Evolutionary conservation across 2,113 vertebrate species (phyloP), one percentile per base, ranked within the genome.

Genomic region (Coptodon bakossiorum): DNA sequence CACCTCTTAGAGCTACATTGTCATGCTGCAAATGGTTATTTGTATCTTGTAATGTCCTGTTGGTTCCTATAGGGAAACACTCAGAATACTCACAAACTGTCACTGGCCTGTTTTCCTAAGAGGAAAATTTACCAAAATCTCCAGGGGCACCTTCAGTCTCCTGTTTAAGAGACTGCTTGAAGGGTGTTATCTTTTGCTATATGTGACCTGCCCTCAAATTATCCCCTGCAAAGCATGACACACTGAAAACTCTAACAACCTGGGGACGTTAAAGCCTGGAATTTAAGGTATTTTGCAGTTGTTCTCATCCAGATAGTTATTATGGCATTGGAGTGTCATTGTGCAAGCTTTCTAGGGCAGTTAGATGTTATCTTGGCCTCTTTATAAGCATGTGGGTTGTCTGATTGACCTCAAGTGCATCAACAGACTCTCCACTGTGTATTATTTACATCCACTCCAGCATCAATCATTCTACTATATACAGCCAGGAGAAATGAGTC

Each of bases 341-440:
- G 31, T 63, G 85, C 86, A 52, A 85, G 82, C 27, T 86, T 92
- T 90, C 94, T 94, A 95, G 93, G 94, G 83, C 87, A 85, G 80
- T 54, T 57, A 56, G 52, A 88, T 53, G 81, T 61, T 61, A 82
- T 68, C 79, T 83, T 27, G 81, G 61, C 79, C 63, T 82, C 82
- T 85, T 79, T 83, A 79, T 83, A 82, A 81, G 82, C 88, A 83
- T 13, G 45, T 83, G 19, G 80, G 6, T 73, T 79, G 85, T 88
- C 36, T 83, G 88, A 90, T 76, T 92, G 85, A 82, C 7, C 82
- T 89, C 48, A 79, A 78, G 80, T 63, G 31, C 73, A 45, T 38
- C 3, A 73, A 81, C 80, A 57, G 76, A 43, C 57, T 81, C 57
- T 80, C 87, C 34, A 13, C 84, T 82, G 82, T 88, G 29, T 82